Evolutionary conservation across 2,888 invertebrate genomes (phyloP), one percentile per base, ranked within the genome.

Genomic region (Acanthoscelides obtectus): DNA sequence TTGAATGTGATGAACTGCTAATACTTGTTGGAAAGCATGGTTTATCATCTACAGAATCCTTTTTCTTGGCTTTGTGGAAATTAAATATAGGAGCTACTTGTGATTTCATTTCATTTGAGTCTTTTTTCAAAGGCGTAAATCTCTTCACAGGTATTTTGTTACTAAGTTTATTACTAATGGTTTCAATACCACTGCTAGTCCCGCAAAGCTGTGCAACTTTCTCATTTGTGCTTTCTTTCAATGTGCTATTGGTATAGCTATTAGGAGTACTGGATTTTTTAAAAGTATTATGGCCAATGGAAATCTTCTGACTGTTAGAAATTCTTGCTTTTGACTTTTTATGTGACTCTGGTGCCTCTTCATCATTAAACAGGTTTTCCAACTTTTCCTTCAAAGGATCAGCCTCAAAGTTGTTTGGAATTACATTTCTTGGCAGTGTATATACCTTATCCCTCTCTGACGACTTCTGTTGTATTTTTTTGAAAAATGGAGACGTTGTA

Each of bases 401-500:
- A 22, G 22, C 64, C 64, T 22, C 21, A 22, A 8, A 17, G 19
- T 4, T 17, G 17, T 5, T n/a, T 66, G 20, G 20, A 12, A 1
- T 66, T 8, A 20, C 6, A 8, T 66, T 22, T 66, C 20, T 22
- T 66, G 20, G 20, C 66, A 22, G 22, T 22, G 20, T 12, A 12
- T 22, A n/a, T 67, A 63, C 27, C 63, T 70, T 72, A 19, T 67
- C n/a, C 6, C 22, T 69, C 63, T 66, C 67, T 64, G 17, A 25
- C 8, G 6, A 20, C 22, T 68, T 27, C 22, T 8, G 6, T 12
- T 64, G 67, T 69, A 20, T n/a, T 64, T 22, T 71, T 22, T 68
- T 63, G 68, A 75, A 74, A 70, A 72, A 74, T 6, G 69, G 68
- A 12, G 72, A 74, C 8, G 66, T 66, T 8, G 70, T 71, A 69